These are phyloP conservation scores for cat (Felis catus) DNA, from an alignment of 2,113 vertebrate genomes.

Conservation along the genomic window DNA sequence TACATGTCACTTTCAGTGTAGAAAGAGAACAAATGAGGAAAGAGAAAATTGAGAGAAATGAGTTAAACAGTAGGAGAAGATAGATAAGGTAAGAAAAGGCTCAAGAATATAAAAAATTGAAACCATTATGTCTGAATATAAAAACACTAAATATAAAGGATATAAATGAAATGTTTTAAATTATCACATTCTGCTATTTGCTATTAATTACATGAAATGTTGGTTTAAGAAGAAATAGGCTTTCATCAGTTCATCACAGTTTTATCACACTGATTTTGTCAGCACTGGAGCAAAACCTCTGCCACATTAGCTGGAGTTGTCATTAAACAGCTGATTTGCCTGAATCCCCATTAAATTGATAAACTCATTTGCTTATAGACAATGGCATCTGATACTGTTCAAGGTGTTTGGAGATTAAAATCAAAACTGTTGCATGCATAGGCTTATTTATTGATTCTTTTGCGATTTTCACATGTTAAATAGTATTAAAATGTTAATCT, in stretches of 20 bases:
- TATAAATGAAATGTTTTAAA: slow-evolving; percentile 31
- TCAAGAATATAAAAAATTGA: neutral
- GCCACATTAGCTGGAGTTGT: slow-evolving; percentile 86
- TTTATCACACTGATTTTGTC: slow-evolving; percentile 87
- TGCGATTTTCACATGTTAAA: slow-evolving; percentile 9
- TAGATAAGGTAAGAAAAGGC: neutral
- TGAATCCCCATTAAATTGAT: slow-evolving; percentile 93
- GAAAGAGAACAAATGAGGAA: neutral
- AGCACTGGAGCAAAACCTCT: slow-evolving; percentile 88
- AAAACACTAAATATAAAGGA: neutral
- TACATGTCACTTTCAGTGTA: neutral
- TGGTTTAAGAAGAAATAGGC: slow-evolving; percentile 76
- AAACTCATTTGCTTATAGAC: slow-evolving; percentile 92
- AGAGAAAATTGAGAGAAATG: neutral
- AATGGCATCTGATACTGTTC: slow-evolving; percentile 88
- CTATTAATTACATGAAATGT: slow-evolving; percentile 89
- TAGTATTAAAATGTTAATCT: neutral
- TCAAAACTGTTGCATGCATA: slow-evolving; percentile 26
- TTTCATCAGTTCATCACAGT: slow-evolving; percentile 81
- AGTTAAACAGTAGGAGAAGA: neutral
- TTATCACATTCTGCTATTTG: slow-evolving; percentile 78
- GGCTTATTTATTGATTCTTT: slow-evolving; percentile 72
- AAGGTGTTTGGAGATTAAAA: slow-evolving; percentile 73
- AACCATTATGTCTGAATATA: neutral
- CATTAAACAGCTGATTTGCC: slow-evolving; percentile 86